Percentiles rank a stretch among this genome's conserved stretches.
These are phyloP conservation scores for Sinosuthora webbiana DNA, from an alignment of 2,113 vertebrate species.

Conservation along the genomic window DNA sequence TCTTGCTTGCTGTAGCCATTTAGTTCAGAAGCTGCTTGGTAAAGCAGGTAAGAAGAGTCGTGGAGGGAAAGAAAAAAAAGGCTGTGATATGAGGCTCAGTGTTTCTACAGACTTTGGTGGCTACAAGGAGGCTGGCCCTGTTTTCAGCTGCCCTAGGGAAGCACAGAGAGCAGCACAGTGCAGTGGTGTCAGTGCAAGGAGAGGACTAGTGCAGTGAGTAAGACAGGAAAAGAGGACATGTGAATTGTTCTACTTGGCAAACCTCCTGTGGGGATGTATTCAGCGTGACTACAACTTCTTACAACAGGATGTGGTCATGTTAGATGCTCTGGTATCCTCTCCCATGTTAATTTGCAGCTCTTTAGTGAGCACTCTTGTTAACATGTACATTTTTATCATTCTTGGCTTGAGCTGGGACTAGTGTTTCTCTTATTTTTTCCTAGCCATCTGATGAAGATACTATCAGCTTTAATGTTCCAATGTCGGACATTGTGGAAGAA, in stretches of 20 bases:
- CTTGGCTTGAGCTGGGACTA: not conserved
- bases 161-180: not conserved
- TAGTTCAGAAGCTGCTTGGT: not conserved
- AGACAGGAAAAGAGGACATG: not conserved
- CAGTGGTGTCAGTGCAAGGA: not conserved
- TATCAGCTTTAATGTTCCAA: constrained; percentile 85
- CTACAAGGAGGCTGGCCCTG: not conserved
- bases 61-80: not conserved
- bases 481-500: constrained; percentile 92
- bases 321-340: not conserved
- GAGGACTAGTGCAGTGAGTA: not conserved
- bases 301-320: not conserved
- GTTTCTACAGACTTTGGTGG: not conserved
- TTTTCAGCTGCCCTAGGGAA: not conserved
- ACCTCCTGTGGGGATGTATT: not conserved
- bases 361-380: not conserved
- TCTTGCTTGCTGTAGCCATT: not conserved
- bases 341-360: not conserved
- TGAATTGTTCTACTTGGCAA: not conserved
- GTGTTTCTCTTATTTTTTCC: not conserved
- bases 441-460: constrained; percentile 95
- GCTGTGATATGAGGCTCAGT: not conserved
- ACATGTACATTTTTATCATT: not conserved
- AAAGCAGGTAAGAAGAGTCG: not conserved
- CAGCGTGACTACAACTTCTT: not conserved